Percentiles rank a stretch among this genome's conserved stretches.
These are phyloP conservation scores for Phengaris alcon DNA, from an alignment of 2,888 invertebrate genomes.

Conservation along the genomic window DNA sequence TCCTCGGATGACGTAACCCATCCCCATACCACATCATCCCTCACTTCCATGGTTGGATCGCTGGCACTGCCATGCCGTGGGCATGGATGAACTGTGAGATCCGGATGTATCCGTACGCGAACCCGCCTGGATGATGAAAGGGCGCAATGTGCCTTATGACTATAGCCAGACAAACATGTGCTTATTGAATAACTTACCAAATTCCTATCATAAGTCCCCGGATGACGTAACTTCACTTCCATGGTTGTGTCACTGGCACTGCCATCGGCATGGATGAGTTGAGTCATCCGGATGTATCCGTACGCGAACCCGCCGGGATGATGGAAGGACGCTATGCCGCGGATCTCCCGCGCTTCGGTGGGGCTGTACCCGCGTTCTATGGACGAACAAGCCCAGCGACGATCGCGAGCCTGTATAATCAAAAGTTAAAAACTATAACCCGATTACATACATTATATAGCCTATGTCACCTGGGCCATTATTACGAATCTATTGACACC, in stretches of 20 bases:
- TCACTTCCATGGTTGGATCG: slow-evolving; percentile 95
- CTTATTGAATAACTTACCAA: slow-evolving; percentile 68
- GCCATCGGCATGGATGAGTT: slow-evolving; percentile 91
- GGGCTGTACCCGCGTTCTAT: slow-evolving; percentile 93
- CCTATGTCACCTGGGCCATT: no score
- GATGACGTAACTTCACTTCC: slow-evolving; percentile 93
- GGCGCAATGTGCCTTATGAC: not conserved
- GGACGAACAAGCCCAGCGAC: slow-evolving; percentile 91
- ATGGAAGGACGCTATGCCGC: slow-evolving; percentile 94
- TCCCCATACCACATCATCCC: no score
- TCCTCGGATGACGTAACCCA: slow-evolving; percentile 91
- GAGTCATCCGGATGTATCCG: slow-evolving; percentile 93
- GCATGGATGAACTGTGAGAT: slow-evolving; percentile 93
- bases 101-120: slow-evolving; percentile 90
- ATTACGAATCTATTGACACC: not conserved
- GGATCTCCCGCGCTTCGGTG: slow-evolving; percentile 89
- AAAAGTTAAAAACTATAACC: no score
- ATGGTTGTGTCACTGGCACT: slow-evolving; percentile 93
- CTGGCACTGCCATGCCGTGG: slow-evolving; percentile 91
- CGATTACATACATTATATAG: no score
- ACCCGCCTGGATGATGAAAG: slow-evolving; percentile 74
- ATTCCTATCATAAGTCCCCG: slow-evolving; percentile 91
- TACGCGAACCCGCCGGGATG: slow-evolving; percentile 91
- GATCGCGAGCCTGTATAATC: slow-evolving; percentile 63
- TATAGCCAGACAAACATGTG: not conserved